Percentiles rank a stretch among this genome's conserved stretches.
Evolutionary conservation across 1,140 invertebrate species (phyloP).

Genomic region (Anoplolepis gracilipes): DNA sequence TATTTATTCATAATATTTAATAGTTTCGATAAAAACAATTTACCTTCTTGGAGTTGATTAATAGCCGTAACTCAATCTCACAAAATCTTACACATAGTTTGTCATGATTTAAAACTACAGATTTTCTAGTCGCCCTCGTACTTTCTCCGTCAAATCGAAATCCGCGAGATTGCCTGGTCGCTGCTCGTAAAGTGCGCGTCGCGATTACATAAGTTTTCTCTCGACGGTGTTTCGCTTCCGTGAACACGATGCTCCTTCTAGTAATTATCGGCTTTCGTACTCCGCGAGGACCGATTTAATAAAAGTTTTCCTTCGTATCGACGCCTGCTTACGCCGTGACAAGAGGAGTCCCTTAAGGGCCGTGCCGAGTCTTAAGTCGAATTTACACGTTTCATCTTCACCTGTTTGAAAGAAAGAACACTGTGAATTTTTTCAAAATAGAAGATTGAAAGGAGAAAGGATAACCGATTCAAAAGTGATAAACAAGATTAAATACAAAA

Average conservation of each 20-base stretch:
- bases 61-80: slow-evolving; percentile 9
- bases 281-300: slow-evolving; percentile 58
- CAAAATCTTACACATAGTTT: slow-evolving; percentile 15
- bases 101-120: neutral
- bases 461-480: slow-evolving; percentile 6
- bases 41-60: slow-evolving; percentile 5
- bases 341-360: slow-evolving; percentile 17
- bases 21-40: neutral
- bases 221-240: slow-evolving; percentile 44
- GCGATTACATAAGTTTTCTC: slow-evolving; percentile 60
- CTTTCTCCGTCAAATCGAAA: slow-evolving; percentile 48
- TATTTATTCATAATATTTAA: neutral
- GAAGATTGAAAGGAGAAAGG: neutral
- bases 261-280: slow-evolving; percentile 46
- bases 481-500: neutral
- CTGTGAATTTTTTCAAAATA: slow-evolving; percentile 10
- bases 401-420: neutral
- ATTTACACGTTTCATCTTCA: slow-evolving; percentile 40
- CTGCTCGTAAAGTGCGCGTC: slow-evolving; percentile 37
- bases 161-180: slow-evolving; percentile 19
- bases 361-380: slow-evolving; percentile 29
- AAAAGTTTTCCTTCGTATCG: slow-evolving; percentile 56
- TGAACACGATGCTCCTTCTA: slow-evolving; percentile 48
- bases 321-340: neutral
- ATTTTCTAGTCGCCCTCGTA: slow-evolving; percentile 20